These are phyloP conservation scores for Lepidonotus clava DNA, from an alignment of 2,888 invertebrate genomes.

Conservation along the genomic window DNA sequence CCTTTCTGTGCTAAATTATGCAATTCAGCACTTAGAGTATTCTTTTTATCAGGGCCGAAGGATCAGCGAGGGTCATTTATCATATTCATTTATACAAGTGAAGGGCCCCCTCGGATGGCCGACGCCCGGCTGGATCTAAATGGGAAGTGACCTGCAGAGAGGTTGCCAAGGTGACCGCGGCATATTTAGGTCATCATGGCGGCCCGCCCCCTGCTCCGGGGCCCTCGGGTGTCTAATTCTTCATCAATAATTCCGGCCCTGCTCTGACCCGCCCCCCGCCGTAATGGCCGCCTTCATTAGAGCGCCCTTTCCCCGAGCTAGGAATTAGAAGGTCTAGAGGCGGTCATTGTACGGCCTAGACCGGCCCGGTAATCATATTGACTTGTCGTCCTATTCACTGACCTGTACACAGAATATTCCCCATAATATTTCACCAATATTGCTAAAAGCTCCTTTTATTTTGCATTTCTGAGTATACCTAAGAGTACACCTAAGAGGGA, in stretches of 20 bases:
- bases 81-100: constrained; percentile 54
- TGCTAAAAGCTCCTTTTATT: too few relatives aligned
- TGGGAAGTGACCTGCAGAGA: constrained; percentile 52
- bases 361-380: too few relatives aligned
- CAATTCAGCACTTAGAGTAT: constrained; percentile 54
- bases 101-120: neutral
- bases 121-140: constrained; percentile 31
- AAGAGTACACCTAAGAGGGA: too few relatives aligned
- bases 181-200: constrained; percentile 54
- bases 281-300: constrained; percentile 44
- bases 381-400: too few relatives aligned
- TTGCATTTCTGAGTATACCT: too few relatives aligned
- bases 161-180: constrained; percentile 50
- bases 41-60: constrained; percentile 50
- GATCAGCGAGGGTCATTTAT: constrained; percentile 41
- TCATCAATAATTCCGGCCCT: constrained; percentile 48
- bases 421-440: too few relatives aligned
- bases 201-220: constrained; percentile 25
- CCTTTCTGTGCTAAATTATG: constrained; percentile 47
- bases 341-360: too few relatives aligned
- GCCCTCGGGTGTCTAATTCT: constrained; percentile 51
- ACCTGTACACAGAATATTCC: too few relatives aligned
- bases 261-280: neutral
- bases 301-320: too few relatives aligned
- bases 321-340: too few relatives aligned